Evolutionary conservation across 2,113 vertebrate genomes (phyloP), one percentile per base, ranked within the genome.

Genomic region (Chlorocebus sabaeus): DNA sequence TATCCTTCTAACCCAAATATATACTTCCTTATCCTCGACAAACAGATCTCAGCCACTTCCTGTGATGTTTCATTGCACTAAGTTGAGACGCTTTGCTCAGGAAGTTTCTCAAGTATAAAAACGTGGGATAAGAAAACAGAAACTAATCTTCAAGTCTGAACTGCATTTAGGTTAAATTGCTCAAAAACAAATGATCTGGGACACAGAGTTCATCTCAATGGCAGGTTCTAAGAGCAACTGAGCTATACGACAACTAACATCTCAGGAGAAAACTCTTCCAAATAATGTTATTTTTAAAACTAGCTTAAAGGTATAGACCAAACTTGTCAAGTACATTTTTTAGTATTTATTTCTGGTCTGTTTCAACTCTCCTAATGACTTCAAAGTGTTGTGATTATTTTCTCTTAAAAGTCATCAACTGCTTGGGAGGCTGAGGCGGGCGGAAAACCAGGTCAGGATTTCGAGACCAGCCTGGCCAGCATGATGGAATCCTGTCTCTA

Each of bases 1-100:
- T 5, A 2, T 70, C 3, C 50, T 93, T 95, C 86, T 67, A 43
- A 81, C 10, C 32, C 70, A 38, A 96, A 88, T 25, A 75, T 86
- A 59, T 59, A 80, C 64, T 79, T 93, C 92, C 92, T 97, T 98
- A 97, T 98, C 97, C 94, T 88, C 88, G 81, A 85, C 96, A 90
- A 87, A 70, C 97, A 98, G 89, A 90, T 43, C 84, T 52, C 43
- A 45, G 72, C 73, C 81, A 89, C 80, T 97, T 98, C 97, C 98
- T 97, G 90, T 76, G 76, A 59, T 88, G 78, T 9, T 96, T 97
- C 94, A 94, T 83, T 89, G 55, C 25, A 64, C 72, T 64, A 85
- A 96, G 78, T 64, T 78, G 88, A 97, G 83, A 95, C 83, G 75
- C 68, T 92, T 93, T 97, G 90, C 75, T 90, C 87, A 96, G 95